Conservation (phyloP, 2,888 invertebrate species). For the Chymomyza amoena region DNA sequence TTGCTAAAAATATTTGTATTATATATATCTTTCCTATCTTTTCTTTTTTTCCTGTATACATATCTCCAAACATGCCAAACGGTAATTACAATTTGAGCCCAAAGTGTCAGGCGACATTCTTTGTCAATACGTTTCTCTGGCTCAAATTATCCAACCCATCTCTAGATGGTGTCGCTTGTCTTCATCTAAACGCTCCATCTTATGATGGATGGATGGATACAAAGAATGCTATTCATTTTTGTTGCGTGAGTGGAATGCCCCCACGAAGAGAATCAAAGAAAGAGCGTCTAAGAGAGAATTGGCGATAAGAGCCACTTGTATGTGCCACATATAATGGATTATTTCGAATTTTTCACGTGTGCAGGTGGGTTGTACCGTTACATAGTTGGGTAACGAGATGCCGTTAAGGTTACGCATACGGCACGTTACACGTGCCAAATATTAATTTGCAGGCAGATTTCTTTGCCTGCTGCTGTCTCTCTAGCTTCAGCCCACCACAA, state of each 20-base stretch:
- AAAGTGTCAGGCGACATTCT: not conserved
- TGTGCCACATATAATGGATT: slow-evolving; percentile 49
- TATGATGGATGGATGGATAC: too few species aligned
- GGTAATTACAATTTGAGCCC: not conserved
- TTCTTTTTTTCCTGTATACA: not conserved
- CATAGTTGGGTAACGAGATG: not conserved
- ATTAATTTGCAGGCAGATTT: slow-evolving; percentile 51
- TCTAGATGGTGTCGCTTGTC: not conserved
- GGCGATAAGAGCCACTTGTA: slow-evolving; percentile 34
- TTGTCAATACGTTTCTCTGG: not conserved
- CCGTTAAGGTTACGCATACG: slow-evolving; percentile 44
- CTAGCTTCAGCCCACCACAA: not conserved
- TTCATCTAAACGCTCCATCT: not conserved
- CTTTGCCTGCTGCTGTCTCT: not conserved
- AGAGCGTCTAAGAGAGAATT: not conserved
- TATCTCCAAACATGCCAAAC: not conserved
- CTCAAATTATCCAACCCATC: not conserved
- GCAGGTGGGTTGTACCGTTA: not conserved
- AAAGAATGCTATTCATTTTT: not conserved
- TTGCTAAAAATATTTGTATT: not conserved
- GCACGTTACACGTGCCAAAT: slow-evolving; percentile 57
- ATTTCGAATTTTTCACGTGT: slow-evolving; percentile 54
- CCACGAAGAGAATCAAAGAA: not conserved
- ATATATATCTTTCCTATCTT: not conserved
- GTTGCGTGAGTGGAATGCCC: not conserved